Evolutionary conservation across 1,140 invertebrate species (phyloP), one percentile per base, ranked within the genome.

Genomic region (Drosophila ogumai): DNA sequence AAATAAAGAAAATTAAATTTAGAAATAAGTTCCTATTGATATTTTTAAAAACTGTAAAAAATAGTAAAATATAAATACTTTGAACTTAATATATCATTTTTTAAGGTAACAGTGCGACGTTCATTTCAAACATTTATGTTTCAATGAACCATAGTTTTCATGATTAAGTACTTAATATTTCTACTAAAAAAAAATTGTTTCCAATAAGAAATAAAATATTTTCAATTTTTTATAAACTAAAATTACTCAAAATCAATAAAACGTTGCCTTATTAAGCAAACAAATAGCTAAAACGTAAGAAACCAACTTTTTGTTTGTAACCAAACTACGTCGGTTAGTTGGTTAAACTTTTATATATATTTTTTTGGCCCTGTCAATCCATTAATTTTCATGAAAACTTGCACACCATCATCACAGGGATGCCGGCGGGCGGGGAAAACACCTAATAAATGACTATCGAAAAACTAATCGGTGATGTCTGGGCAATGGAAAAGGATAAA

Each of bases 371-470:
- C 49, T 55, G 44, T 67, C 61, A 50, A 74, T 56, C 25, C 71
- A 73, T 74, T 72, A 72, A 50, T 58, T 72, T 72, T 50, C 66
- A 72, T 49, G 68, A 72, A 69, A 69, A 69, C 47, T 43, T 41
- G 5, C 41, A 6, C 7, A 49, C 28, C 43, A 47, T 28, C 52
- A 40, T 17, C 31, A 22, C 6, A 15, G 19, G 17, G 50, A 19
- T 36, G 50, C 43, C 65, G 9, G 38, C 5, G 61, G 46, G 34
- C 10, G 17, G 13, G 7, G 32, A 32, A 68, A 72, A 66, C 66
- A 50, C 61, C 44, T 67, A 72, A 72, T 72, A 72, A 72, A 72
- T 72, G 68, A 72, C 66, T 72, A 72, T 72, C 66, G 66, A 72
- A 19, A 69, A 72, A 72, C 66, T 71, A 72, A 72, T 72, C 67